Base-by-base conservation (phyloP, 2,113 vertebrate genomes). In the Cynopterus brachyotis region DNA sequence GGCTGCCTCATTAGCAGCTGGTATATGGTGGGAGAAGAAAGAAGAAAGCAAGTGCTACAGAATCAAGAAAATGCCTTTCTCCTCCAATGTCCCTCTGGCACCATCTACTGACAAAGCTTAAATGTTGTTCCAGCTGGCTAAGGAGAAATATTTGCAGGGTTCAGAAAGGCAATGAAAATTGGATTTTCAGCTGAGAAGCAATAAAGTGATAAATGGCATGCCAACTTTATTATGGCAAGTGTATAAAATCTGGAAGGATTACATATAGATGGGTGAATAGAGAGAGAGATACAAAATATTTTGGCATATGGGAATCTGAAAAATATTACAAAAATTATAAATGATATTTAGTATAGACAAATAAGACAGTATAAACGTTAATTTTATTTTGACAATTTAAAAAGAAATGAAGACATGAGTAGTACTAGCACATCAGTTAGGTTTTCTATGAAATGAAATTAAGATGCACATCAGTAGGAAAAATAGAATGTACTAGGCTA, bases 101-200 rank as follows among this genome's bases (percentile, higher is more conserved):
- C 95, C 93, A 97, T 82, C 96, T 96, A 79, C 70, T 87, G 88
- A 81, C 93, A 76, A 57, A 32, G 45, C 15, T 53, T 64, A 75
- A 66, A 10, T 40, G 47, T 45, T 37, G 42, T 91, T 60, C 24
- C 50, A 30, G 5, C 12, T 91, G 59, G 20, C 78, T 69, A 42
- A 32, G 47, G 67, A 75, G n/a, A 78, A 70, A 22, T 22, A 26
- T 6, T 35, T 50, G 5, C 9, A 37, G n/a, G 32, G 64, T 60
- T 89, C 28, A 40, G 26, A 72, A 96, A 69, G 7, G 12, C 57
- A 86, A 50, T 42, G 35, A 50, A 88, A 93, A 64, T 45, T 42
- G 42, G 35, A 80, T 88, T 62, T 45, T 57, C 69, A 96, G 4
- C 42, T 53, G 37, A 72, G 10, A 66, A 11, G 45, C 42, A 80